Evolutionary conservation across 2,888 invertebrate genomes (phyloP), one percentile per base, ranked within the genome.

Genomic region (Monoplex corrugatus): DNA sequence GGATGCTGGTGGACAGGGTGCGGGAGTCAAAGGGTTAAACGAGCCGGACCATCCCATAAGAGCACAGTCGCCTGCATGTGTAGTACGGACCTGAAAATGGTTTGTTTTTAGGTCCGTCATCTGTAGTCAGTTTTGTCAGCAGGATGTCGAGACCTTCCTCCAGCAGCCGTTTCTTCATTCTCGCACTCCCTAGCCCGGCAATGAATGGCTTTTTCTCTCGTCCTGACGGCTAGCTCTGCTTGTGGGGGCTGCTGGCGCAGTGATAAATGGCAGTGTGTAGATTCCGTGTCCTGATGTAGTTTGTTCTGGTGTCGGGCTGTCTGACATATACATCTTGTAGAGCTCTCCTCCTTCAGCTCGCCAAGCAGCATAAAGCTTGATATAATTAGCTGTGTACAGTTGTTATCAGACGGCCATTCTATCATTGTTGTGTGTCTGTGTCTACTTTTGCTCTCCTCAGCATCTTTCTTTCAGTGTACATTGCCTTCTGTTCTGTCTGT

Each of bases 161-260:
- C 6, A 75, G 38, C 28, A 6, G 78, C 8, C 38, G 57, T 19
- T 57, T 23, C 38, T 84, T 84, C 84, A 57, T 84, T 84, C 84
- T 84, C 84, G 84, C 84, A 84, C 84, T 84, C 84, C 45, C 50
- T 84, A 2, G 57, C 84, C 84, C 50, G 6, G 32, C 57, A 23
- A 84, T 45, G 84, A 38, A 84, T 84, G 84, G 57, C 16, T 28
- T 57, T 43, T 38, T 23, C 38, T 84, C 13, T 57, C 84, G 32
- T 16, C 84, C 50, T 84, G 84, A 84, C 84, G 57, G 1, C 84
- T 50, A n/a, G 57, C 50, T 57, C 50, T 84, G 50, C 84, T 84
- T 35, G 84, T 84, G 84, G 50, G 84, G 84, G 83, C 50, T 44
- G 32, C 35, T 84, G 57, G 84, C 57, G 50, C 84, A 38, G 32